Percentiles rank a stretch among this genome's conserved stretches.
These are phyloP conservation scores for Octopus bimaculoides DNA, from an alignment of 1,140 invertebrate genomes.

Conservation along the genomic window DNA sequence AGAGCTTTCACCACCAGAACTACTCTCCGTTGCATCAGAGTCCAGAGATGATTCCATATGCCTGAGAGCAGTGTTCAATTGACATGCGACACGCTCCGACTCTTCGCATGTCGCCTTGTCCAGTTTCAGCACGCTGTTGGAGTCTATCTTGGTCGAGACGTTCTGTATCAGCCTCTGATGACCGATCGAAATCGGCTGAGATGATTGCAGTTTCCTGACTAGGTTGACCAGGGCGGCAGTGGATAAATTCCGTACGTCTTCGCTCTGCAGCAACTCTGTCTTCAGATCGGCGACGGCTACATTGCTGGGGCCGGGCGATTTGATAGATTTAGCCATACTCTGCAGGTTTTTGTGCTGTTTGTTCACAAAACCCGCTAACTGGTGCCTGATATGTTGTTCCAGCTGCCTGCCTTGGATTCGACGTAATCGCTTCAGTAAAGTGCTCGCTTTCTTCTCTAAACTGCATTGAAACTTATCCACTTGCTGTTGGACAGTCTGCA, in stretches of 20 bases:
- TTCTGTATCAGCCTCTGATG: constrained; percentile 23
- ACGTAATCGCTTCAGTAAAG: constrained; percentile 69
- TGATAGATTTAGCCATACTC: constrained; percentile 39
- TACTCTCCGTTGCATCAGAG: constrained; percentile 89
- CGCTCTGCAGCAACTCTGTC: constrained; percentile 55
- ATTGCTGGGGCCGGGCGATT: constrained; percentile 15
- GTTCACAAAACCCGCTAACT: constrained; percentile 72
- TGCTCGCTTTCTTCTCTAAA: constrained; percentile 68
- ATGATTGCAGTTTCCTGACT: constrained; percentile 61
- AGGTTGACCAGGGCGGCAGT: constrained; percentile 62
- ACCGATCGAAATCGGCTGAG: constrained; percentile 33
- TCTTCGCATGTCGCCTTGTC: constrained; percentile 43
- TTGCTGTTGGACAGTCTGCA: background rate
- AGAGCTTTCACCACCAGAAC: constrained; percentile 89
- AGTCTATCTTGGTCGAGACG: constrained; percentile 22
- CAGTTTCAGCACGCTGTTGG: constrained; percentile 41
- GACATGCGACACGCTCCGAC: constrained; percentile 58
- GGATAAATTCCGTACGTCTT: constrained; percentile 60
- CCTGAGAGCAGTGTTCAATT: constrained; percentile 69
- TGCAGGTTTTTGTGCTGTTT: constrained; percentile 63
- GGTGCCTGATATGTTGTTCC: constrained; percentile 72
- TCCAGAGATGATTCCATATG: constrained; percentile 75
- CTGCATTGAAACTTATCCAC: constrained; percentile 59
- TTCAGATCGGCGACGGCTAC: constrained; percentile 36
- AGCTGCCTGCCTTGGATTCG: constrained; percentile 73